Evolutionary conservation across 2,888 invertebrate species (phyloP).

Genomic region (Nymphalis c-album): DNA sequence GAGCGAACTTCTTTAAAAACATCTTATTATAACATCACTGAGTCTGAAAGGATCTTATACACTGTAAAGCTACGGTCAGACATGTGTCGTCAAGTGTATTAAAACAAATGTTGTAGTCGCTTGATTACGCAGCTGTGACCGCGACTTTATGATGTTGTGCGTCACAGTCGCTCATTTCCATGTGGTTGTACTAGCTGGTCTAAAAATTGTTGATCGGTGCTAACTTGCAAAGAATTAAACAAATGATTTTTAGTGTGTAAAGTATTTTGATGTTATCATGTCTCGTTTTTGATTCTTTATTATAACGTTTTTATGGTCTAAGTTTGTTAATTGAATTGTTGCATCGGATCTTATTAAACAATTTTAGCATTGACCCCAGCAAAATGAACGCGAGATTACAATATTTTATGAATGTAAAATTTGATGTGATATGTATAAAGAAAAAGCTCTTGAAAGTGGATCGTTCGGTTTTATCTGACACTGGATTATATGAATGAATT

Average conservation of each 20-base stretch:
- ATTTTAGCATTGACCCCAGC: conserved; percentile 57
- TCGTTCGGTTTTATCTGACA: conserved; percentile 48
- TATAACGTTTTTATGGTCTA: conserved; percentile 42
- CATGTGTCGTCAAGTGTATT: too few relatives aligned
- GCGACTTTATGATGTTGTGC: too few relatives aligned
- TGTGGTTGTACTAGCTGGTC: not conserved
- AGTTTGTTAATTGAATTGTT: conserved; percentile 43
- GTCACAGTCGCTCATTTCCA: too few relatives aligned
- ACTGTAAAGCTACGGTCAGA: too few relatives aligned
- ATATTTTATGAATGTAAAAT: conserved; percentile 62
- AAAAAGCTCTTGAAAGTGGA: conserved; percentile 52
- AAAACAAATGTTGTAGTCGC: too few relatives aligned
- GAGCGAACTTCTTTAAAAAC: too few relatives aligned
- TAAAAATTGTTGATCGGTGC: not conserved
- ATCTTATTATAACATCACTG: too few relatives aligned
- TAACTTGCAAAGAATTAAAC: not conserved
- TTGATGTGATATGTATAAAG: conserved; percentile 69
- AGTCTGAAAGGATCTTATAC: too few relatives aligned
- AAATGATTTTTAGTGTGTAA: conserved; percentile 14
- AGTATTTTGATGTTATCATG: conserved; percentile 2
- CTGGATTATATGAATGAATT: conserved; percentile 2
- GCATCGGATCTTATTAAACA: conserved; percentile 48
- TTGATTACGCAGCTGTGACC: too few relatives aligned
- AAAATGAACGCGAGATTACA: conserved; percentile 47
- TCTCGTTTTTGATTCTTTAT: conserved; percentile 20